phyloP scores from a whole-genome alignment of 2,888 invertebrate species.

The Clepsis dumicolana region DNA sequence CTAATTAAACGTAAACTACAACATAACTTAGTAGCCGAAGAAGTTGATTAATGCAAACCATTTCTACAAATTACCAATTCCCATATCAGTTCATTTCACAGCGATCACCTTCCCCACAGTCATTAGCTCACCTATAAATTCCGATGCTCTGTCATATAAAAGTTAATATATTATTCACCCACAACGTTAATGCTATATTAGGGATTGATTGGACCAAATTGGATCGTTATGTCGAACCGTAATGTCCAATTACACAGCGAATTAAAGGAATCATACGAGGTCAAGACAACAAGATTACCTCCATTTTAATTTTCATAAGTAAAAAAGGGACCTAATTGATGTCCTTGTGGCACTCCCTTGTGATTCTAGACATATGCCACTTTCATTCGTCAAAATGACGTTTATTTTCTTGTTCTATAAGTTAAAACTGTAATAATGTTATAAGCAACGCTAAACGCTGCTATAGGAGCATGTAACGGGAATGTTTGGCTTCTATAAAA shows the following conservation, averaged over 20 bases:
- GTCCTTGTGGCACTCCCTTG: slow-evolving; percentile 55
- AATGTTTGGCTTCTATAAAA: slow-evolving; percentile 40
- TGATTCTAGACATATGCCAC: slow-evolving; percentile 12
- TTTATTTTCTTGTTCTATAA: slow-evolving; percentile 3
- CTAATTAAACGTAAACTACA: not conserved
- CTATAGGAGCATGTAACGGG: slow-evolving; percentile 34
- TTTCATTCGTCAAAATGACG: slow-evolving; percentile 23
- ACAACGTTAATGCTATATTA: slow-evolving; percentile 72
- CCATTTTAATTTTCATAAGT: slow-evolving; percentile 60
- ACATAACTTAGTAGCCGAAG: not conserved
- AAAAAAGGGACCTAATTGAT: slow-evolving; percentile 50
- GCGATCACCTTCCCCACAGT: slow-evolving; percentile 34
- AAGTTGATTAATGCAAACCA: slow-evolving; percentile 3
- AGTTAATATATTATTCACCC: slow-evolving; percentile 65
- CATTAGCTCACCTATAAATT: slow-evolving; percentile 39
- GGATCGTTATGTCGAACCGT: slow-evolving; percentile 76
- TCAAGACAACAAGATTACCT: slow-evolving; percentile 62
- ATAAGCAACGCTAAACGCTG: slow-evolving; percentile 25
- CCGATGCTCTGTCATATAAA: slow-evolving; percentile 41
- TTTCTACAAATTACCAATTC: slow-evolving; percentile 12
- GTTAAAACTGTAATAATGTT: slow-evolving; percentile 15
- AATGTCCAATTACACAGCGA: slow-evolving; percentile 81
- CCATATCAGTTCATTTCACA: slow-evolving; percentile 27
- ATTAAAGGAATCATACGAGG: slow-evolving; percentile 70
- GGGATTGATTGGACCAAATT: slow-evolving; percentile 82